Base-by-base conservation (phyloP, 2,797 vertebrate species). In the Pyrrhura leucotis region DNA sequence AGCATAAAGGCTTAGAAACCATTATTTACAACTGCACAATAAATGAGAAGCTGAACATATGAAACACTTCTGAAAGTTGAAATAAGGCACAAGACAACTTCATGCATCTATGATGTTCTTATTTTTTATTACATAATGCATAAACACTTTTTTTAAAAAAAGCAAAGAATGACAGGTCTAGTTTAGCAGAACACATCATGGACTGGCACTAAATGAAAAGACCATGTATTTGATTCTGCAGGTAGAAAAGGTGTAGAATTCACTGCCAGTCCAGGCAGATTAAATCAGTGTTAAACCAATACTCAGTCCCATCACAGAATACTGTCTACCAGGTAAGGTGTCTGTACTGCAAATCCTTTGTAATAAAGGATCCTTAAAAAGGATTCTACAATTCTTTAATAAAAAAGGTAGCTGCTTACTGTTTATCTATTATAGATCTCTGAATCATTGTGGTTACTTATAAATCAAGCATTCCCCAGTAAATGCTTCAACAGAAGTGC, bases 41-140 rank as follows among this genome's bases (percentile, higher is more conserved):
- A 63, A 78, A 10, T 14, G 11, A 85, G 37, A 20, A 65, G 21
- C 7, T 37, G 13, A 86, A 26, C 18, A 29, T 3, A 12, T 20
- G 5, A 48, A 86, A 72, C 25, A 29, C 23, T 50, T 51, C 1
- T 10, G 14, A n/a, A 77, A 23, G 18, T 26, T 71, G 48, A 82
- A 95, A 37, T 40, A 84, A 91, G 12, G 20, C 69, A 86, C 75
- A 67, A 11, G 58, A 90, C 50, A 61, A 13, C 40, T 90, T 83
- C 26, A 66, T 26, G 22, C 48, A 61, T 42, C 31, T 79, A 75
- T 80, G 74, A 77, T 66, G 9, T 16, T 95, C 96, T 96, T 61
- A 39, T 37, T 82, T 96, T 96, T 95, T 96, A 95, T 94, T 96
- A 96, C 58, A 95, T 88, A 85, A 78, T 73, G 73, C 96, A 81